These are phyloP conservation scores for Chromis chromis DNA, from an alignment of 2,797 vertebrate genomes.

Conservation along the genomic window DNA sequence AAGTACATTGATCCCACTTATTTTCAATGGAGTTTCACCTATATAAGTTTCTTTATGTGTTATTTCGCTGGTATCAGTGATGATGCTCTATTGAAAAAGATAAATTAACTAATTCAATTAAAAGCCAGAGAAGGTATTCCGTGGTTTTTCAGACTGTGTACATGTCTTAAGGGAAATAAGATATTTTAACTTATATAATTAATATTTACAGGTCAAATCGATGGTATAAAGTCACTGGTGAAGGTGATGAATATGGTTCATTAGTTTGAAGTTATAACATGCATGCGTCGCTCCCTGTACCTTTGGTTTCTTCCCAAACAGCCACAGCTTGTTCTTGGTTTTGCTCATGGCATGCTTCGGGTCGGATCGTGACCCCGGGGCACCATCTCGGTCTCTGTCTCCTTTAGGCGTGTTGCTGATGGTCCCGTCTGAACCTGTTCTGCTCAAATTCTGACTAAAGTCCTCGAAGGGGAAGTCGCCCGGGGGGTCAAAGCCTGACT, in stretches of 20 bases:
- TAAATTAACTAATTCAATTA: too few relatives aligned
- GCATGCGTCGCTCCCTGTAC: conserved; percentile 75
- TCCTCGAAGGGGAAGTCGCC: conserved; percentile 98
- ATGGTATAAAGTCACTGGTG: too few relatives aligned
- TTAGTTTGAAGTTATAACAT: neutral
- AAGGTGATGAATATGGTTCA: neutral
- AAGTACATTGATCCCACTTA: too few relatives aligned
- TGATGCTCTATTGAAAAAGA: too few relatives aligned
- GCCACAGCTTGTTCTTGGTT: conserved; percentile 98
- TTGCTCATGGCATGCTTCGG: conserved; percentile 91
- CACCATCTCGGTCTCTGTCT: conserved; percentile 77
- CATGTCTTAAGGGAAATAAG: too few relatives aligned
- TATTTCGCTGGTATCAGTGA: too few relatives aligned
- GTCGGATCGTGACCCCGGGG: conserved; percentile 84
- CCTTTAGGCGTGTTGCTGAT: conserved; percentile 89
- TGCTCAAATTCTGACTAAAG: conserved; percentile 97
- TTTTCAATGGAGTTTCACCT: too few relatives aligned
- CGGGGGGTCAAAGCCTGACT: conserved; percentile 96
- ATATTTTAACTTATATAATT: too few relatives aligned
- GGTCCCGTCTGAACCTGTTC: conserved; percentile 94
- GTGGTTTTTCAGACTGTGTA: too few relatives aligned
- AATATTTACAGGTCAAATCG: neutral
- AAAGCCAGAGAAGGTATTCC: too few relatives aligned
- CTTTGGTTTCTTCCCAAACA: conserved; percentile 99
- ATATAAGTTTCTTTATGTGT: too few relatives aligned